These are phyloP conservation scores for Galaxea fascicularis DNA, from an alignment of 92 coral and sea anemone species.

Conservation along the genomic window DNA sequence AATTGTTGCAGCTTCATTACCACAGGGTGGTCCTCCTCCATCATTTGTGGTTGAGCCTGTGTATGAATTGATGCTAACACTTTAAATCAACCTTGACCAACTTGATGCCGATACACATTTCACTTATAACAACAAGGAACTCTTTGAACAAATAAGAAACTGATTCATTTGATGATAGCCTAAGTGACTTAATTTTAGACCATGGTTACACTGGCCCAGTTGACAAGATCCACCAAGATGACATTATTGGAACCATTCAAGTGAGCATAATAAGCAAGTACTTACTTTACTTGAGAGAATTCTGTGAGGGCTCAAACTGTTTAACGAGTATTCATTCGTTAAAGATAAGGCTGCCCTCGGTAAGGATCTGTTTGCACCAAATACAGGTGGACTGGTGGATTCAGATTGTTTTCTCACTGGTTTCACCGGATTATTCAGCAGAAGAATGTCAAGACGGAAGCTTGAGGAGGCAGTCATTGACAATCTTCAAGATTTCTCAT, in stretches of 20 bases:
- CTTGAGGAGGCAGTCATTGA: slow-evolving; percentile 72
- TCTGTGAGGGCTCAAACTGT: slow-evolving; percentile 74
- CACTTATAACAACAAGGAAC: slow-evolving; percentile 56
- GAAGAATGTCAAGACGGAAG: slow-evolving; percentile 59
- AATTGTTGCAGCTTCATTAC: slow-evolving; percentile 62
- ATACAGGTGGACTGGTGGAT: slow-evolving; percentile 64
- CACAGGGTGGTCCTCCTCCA: slow-evolving; percentile 73
- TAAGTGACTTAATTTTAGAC: slow-evolving; percentile 58
- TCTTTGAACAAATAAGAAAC: slow-evolving; percentile 48
- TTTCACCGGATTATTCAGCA: slow-evolving; percentile 61
- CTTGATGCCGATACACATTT: slow-evolving; percentile 67
- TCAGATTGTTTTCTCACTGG: slow-evolving; percentile 71
- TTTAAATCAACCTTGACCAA: slow-evolving; percentile 56
- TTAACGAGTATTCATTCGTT: slow-evolving; percentile 57
- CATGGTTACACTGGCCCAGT: slow-evolving; percentile 72
- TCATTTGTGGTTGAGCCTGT: slow-evolving; percentile 69
- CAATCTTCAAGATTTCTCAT: slow-evolving; percentile 73
- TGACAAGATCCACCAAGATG: slow-evolving; percentile 68
- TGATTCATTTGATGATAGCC: slow-evolving; percentile 49
- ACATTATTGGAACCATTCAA: slow-evolving; percentile 73
- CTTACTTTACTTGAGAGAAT: slow-evolving; percentile 68
- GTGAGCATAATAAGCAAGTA: slow-evolving; percentile 72
- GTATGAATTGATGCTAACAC: slow-evolving; percentile 63
- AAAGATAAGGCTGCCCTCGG: slow-evolving; percentile 64
- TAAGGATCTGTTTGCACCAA: slow-evolving; percentile 66